Evolutionary conservation across 1,140 invertebrate genomes (phyloP), one percentile per base, ranked within the genome.

Genomic region (Drosophila ercepeae): DNA sequence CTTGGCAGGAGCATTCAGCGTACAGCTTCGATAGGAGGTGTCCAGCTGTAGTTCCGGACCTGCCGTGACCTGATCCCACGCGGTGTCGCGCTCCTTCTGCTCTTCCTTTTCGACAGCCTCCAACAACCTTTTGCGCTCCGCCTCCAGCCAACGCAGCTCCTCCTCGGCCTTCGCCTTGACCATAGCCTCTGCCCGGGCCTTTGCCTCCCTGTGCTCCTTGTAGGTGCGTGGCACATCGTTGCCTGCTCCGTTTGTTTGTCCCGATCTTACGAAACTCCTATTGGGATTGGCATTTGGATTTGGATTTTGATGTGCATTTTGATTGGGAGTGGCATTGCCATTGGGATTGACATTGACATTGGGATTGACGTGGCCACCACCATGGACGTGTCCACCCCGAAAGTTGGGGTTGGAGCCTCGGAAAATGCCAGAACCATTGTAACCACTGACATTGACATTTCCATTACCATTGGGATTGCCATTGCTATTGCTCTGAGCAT

Each of bases 141-240:
- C 36, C 41, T 32, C 41, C 45, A 46, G 34, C 2, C 51, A 1
- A 29, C 59, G 36, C 34, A 46, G 21, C 21, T 57, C 58, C 44
- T 55, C 39, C 7, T 32, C 54, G 2, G 27, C 14, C 29, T 54
- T 67, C 4, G 41, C 42, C 42, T 53, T 54, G 18, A 36, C 54
- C 1, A 63, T 39, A 1, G 72, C 71, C 49, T 72, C 52, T 0
- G 59, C 77, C 1, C 76, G 49, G 34, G 74, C 79, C 44, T 84
- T 90, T 0, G 74, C 76, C 34, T 81, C 44, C 2, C 61, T 58
- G 50, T 90, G 69, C 34, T 89, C 88, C 0, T 58, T 45, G 51
- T 91, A 91, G 1, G 83, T 89, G 1, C 51, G 53, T 8, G 69
- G 36, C 7, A 36, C 49, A 8, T 36, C 19, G 1, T 16, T 0